Conservation (phyloP, 2,113 vertebrate species). For the Serilophus lunatus region DNA sequence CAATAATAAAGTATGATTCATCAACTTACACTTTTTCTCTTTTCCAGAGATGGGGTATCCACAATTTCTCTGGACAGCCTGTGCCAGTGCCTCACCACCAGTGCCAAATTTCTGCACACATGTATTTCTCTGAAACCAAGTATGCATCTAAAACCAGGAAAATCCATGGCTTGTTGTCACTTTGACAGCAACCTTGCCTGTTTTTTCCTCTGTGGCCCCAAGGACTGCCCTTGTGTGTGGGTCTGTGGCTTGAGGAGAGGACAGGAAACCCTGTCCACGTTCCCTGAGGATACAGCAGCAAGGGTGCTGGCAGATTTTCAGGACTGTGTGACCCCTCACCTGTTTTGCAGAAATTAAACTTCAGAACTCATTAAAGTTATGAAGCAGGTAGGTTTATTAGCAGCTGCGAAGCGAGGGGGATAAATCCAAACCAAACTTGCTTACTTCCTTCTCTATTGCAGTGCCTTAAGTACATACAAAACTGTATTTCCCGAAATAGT, state of each 20-base stretch:
- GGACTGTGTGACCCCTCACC: fast-evolving
- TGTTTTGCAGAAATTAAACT: too few species aligned
- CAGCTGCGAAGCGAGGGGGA: too few species aligned
- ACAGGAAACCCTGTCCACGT: too few species aligned
- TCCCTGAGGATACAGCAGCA: neutral
- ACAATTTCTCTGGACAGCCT: neutral
- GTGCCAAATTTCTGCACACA: neutral
- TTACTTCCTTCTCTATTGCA: too few species aligned
- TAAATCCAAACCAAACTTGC: too few species aligned
- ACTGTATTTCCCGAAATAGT: too few species aligned
- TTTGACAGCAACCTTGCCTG: fast-evolving
- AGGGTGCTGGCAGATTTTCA: fast-evolving
- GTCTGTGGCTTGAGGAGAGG: neutral
- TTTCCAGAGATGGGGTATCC: neutral
- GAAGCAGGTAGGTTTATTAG: too few species aligned
- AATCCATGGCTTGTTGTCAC: too few species aligned
- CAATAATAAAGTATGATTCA: neutral
- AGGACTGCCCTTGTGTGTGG: fast-evolving
- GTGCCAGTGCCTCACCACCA: neutral
- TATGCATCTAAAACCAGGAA: neutral
- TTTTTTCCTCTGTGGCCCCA: fast-evolving
- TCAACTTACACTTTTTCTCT: neutral
- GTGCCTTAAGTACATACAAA: too few species aligned
- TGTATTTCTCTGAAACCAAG: neutral
- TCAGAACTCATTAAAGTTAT: too few species aligned